A percentile compares a stretch with the other conserved stretches of the same genome.
Conservation (phyloP, 2,113 vertebrate genomes). For the Axis porcinus region DNA sequence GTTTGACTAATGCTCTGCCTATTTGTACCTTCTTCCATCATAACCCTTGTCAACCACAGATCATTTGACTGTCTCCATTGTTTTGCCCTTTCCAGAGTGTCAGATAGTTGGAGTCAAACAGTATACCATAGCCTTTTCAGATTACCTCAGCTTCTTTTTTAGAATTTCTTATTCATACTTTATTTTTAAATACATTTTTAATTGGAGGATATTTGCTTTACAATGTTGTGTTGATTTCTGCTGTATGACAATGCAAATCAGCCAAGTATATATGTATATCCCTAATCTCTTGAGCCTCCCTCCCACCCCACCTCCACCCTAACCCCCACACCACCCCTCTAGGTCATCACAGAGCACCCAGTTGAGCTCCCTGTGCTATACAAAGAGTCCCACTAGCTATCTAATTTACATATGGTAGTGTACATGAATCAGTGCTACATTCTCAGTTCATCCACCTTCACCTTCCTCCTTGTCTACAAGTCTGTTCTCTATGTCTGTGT, state of each 20-base stretch:
- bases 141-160: background rate
- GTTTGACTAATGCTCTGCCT: background rate
- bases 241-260: background rate
- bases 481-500: background rate
- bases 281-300: background rate
- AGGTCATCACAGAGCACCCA: background rate
- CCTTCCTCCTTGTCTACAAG: background rate
- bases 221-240: background rate
- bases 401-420: background rate
- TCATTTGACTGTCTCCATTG: background rate
- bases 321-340: background rate
- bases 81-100: background rate
- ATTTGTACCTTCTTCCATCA: accelerated
- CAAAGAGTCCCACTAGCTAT: background rate
- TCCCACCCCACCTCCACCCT: accelerated
- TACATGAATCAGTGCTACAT: background rate
- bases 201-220: background rate
- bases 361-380: background rate
- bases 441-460: background rate
- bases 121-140: background rate
- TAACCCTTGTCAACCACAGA: background rate
- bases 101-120: background rate
- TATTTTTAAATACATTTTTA: background rate
- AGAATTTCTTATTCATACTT: background rate
- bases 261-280: background rate